Evolutionary conservation across 2,797 vertebrate genomes (phyloP), one percentile per base, ranked within the genome.

Genomic region (Stomatorhinus walkeri): DNA sequence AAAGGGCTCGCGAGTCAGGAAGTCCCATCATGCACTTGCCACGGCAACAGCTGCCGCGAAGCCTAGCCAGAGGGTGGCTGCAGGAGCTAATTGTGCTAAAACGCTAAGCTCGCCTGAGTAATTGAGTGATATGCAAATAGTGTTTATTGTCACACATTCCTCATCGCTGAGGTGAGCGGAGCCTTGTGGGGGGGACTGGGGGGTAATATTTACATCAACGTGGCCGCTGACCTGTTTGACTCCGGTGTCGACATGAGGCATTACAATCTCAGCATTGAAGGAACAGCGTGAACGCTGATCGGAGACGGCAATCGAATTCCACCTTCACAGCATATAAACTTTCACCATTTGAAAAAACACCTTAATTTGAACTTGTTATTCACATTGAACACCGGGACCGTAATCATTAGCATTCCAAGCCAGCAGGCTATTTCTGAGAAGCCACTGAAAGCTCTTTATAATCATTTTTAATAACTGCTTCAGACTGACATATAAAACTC

Each of bases 121-220:
- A 88, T 88, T 84, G 76, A 76, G 40, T 40, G 88, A 52, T 48
- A 83, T 88, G 88, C 49, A 59, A 84, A 54, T 81, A 79, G 14
- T 24, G 19, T 46, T 83, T 51, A 83, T 59, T 61, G 76, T 83
- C 52, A 59, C 76, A 59, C 36, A 24, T 12, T 61, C 76, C 54
- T 81, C 56, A 59, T 40, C 36, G 22, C 88, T 56, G 52, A 52
- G 36, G 28, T 51, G 22, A 54, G 46, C 22, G 51, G 14, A 36
- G 6, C 6, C 48, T 36, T 16, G 14, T 28, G 12, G 49, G 48
- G 46, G 40, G 19, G 46, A 0, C 1, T 7, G 46, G 68, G 28
- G 9, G 16, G 49, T 8, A n/a, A 51, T 86, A 51, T 86, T 51
- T 48, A 46, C 81, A 28, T 28, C 43, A 12, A 49, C n/a, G 10